Base-by-base conservation (phyloP, 2,113 vertebrate species). In the Panthera uncia region DNA sequence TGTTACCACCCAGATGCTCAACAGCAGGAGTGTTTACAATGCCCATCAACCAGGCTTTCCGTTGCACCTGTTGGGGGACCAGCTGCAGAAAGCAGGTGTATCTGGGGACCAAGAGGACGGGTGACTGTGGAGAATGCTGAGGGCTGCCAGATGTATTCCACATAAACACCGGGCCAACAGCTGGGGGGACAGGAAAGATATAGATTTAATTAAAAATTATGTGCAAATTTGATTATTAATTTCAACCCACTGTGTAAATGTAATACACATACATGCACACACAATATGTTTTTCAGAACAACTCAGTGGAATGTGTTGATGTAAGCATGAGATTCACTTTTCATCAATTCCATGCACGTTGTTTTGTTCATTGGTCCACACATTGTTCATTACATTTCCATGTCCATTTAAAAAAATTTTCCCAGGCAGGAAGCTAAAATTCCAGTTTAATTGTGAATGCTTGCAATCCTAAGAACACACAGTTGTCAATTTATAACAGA, bases 61-160 rank as follows among this genome's bases (percentile, higher is more conserved):
- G 38, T 73, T 97, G 97, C 96, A 97, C 96, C 97, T 98, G 97
- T 98, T 93, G 91, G 71, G n/a, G 87, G 45, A 65, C 97, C 97
- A 97, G 97, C 97, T 98, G 96, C 94, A 97, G 90, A 92, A 96
- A 97, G 94, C 97, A 98, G 97, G 97, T 98, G 96, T 96, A 97
- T 97, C 92, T 97, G 95, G 96, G 96, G 96, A 94, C 95, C 8
- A 50, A 92, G 94, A 96, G 52, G 31, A 95, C 0, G 81, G 83
- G 96, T 97, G 95, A 96, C 97, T 98, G 96, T 95, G 95, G 91
- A 95, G 94, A 98, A 98, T 93, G 95, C 66, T 95, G 98, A 94
- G 84, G 92, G 71, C 93, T 92, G 88, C 94, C 98, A 98, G 94
- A 97, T 97, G 93, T 97, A 79, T 61, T 93, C 76, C 38, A 82